phyloP scores from a whole-genome alignment of 2,113 vertebrate genomes.

The Geococcyx californianus region DNA sequence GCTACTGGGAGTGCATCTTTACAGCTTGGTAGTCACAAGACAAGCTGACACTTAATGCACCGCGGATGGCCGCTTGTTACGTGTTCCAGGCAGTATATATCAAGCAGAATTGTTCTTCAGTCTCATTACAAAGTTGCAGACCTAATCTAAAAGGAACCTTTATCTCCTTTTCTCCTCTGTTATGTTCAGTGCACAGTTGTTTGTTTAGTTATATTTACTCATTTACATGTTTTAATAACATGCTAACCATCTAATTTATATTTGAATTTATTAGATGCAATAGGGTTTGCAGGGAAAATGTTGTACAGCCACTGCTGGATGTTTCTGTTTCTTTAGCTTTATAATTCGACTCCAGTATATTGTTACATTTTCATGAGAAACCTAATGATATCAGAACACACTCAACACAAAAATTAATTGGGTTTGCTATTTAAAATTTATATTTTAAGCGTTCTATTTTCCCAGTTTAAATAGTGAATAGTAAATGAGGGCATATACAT shows the following conservation, averaged over 20 bases:
- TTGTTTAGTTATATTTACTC: not conserved
- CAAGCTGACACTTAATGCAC: not conserved
- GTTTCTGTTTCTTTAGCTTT: not conserved
- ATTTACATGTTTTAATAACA: not conserved
- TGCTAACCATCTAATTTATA: not conserved
- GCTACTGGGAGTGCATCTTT: fast-evolving
- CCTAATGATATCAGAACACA: not conserved
- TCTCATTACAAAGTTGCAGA: not conserved
- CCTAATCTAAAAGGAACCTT: not conserved
- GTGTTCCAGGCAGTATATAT: not conserved
- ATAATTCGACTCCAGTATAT: not conserved
- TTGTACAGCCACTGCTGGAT: not conserved
- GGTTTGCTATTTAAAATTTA: not conserved
- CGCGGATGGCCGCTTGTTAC: not conserved
- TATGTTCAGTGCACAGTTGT: not conserved
- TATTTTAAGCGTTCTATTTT: not conserved
- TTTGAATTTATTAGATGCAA: not conserved
- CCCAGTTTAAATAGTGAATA: not conserved
- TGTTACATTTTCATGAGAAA: not conserved
- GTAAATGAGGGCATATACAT: not conserved
- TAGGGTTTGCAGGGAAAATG: not conserved
- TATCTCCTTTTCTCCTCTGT: not conserved
- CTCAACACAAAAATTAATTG: not conserved
- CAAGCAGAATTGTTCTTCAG: not conserved
- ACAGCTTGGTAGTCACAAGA: not conserved